Evolutionary conservation across 1,140 invertebrate species (phyloP).

Genomic region (Atta texana): DNA sequence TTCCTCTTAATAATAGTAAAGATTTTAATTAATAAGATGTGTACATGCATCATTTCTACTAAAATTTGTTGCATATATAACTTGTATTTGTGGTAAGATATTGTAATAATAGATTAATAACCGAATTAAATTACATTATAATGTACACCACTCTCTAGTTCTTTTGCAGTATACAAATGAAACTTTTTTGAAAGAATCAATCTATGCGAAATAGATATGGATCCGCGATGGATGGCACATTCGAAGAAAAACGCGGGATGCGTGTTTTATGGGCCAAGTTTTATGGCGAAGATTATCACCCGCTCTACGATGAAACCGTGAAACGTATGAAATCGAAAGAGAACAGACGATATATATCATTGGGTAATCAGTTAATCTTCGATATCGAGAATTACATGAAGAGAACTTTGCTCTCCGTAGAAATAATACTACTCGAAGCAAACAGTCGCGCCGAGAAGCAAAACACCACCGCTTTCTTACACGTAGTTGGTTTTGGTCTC

Average conservation of each 20-base stretch:
- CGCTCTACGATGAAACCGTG: constrained; percentile 79
- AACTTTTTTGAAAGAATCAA: constrained; percentile 37
- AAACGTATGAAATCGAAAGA: constrained; percentile 78
- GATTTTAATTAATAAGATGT: neutral
- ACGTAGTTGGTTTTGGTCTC: constrained; percentile 85
- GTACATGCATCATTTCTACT: neutral
- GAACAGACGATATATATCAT: constrained; percentile 77
- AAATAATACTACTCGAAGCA: constrained; percentile 84
- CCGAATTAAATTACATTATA: neutral
- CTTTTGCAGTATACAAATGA: constrained; percentile 1
- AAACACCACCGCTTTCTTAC: constrained; percentile 84
- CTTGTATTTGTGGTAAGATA: neutral
- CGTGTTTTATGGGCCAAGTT: constrained; percentile 82
- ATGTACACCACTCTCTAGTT: neutral
- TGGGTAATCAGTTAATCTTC: constrained; percentile 78
- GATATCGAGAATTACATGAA: constrained; percentile 85
- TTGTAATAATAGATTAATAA: neutral
- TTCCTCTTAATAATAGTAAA: constrained; percentile 11
- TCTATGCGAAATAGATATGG: constrained; percentile 68
- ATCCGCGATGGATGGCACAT: constrained; percentile 58
- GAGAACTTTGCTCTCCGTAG: constrained; percentile 82
- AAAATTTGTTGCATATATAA: neutral
- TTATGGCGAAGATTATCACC: constrained; percentile 81
- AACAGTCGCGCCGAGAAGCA: constrained; percentile 83
- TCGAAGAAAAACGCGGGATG: constrained; percentile 74